These are phyloP conservation scores for Eristalis pertinax DNA, from an alignment of 2,888 invertebrate species.

Conservation along the genomic window DNA sequence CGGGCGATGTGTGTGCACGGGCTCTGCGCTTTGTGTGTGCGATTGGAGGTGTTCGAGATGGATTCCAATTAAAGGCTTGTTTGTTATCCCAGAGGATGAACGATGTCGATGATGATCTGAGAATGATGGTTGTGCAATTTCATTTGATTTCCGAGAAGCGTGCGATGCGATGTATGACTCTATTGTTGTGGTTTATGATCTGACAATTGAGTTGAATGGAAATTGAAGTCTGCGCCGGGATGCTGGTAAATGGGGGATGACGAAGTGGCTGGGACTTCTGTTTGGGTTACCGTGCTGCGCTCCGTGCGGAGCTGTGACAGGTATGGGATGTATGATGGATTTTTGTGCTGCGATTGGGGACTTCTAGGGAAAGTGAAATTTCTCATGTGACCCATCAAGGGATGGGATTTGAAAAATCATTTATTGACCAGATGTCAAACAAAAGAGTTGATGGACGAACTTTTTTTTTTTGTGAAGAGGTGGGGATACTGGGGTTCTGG, in stretches of 20 bases:
- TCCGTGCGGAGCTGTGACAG: background rate
- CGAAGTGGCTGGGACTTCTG: constrained; percentile 2
- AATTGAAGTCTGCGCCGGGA: constrained; percentile 22
- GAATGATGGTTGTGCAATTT: constrained; percentile 51
- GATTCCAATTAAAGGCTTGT: constrained; percentile 62
- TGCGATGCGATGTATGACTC: constrained; percentile 32
- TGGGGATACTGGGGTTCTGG: background rate
- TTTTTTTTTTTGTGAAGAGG: background rate
- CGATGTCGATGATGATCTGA: constrained; percentile 30
- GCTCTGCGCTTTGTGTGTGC: background rate
- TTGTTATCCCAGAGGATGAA: constrained; percentile 51
- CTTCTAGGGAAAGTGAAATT: background rate
- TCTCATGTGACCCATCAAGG: background rate
- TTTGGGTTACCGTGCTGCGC: background rate
- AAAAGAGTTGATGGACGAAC: background rate
- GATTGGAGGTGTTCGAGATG: background rate
- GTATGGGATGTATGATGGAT: background rate
- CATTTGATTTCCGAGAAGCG: constrained; percentile 60
- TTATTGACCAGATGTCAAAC: background rate
- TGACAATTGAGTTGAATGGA: constrained; percentile 35
- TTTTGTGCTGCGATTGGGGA: background rate
- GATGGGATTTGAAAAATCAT: background rate
- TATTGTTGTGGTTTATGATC: constrained; percentile 49
- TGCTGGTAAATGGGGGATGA: background rate
- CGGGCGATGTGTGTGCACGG: background rate